Base-by-base conservation (phyloP, 2,888 invertebrate species). In the Charanyca ferruginea region DNA sequence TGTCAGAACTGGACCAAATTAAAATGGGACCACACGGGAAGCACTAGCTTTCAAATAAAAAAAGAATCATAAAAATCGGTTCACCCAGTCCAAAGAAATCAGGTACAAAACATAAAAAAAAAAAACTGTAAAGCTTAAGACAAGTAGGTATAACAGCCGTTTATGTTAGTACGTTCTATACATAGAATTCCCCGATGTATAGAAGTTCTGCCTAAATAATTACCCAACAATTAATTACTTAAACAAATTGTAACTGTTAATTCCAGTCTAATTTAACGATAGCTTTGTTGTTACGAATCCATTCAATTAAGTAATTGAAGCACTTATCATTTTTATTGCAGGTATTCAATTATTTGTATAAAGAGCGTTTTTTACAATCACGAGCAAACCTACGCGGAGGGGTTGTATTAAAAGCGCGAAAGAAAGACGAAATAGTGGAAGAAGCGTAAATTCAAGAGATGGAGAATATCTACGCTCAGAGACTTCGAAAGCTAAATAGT, bases 291-390 rank as follows among this genome's bases (percentile, higher is more conserved):
- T 60, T 53, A 75, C 48, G 75, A 53, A 64, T 64, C 38, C 45
- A 60, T 64, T 64, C 41, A 52, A 74, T 74, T 75, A 64, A 61
- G 57, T 75, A 70, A 65, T 75, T 61, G 54, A 54, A 65, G 41
- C 42, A 22, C 20, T 54, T 51, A 55, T 66, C 25, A 13, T 61
- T 69, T 66, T 61, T 47, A 55, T 59, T 59, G 52, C 55, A 60
- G 51, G 38, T 58, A 66, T 54, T 73, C 25, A 48, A 62, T 57
- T 54, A 73, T 48, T 74, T 60, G 63, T 55, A 64, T 61, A 69
- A 9, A 28, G 22, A 72, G 25, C 49, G 28, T 52, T 67, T 54
- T n/a, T 28, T 28, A 58, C 13, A 61, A 62, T 45, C 22, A 44
- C 35, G 18, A 42, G 16, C 28, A 41, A 58, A 48, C 9, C 11